Base-by-base conservation (phyloP, 2,888 invertebrate genomes). In the Lasioglossum vierecki region DNA sequence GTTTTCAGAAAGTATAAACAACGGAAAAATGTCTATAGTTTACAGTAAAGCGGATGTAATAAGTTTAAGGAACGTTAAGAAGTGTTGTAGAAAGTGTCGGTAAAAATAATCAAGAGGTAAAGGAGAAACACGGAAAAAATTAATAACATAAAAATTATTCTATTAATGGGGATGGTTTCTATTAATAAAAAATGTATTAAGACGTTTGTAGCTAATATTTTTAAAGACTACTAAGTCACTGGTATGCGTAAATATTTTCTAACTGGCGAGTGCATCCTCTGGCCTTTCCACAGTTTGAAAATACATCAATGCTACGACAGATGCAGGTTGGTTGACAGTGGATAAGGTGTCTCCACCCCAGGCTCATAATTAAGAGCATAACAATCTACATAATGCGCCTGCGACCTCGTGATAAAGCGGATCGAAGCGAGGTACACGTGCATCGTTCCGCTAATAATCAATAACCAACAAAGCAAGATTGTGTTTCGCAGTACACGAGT, bases 361-460 rank as follows among this genome's bases (percentile, higher is more conserved):
- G 68, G 18, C 39, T 68, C 68, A 22, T 68, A 68, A 68, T 68
- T 68, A 68, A 68, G 68, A 39, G 68, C 35, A 68, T 68, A 68
- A 35, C 68, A 68, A 68, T 68, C 68, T 68, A 68, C 68, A 68
- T 68, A 68, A 39, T 68, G 22, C 68, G 68, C 68, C 68, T 68
- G 68, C 68, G 39, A 68, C 68, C 68, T 68, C 22, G 22, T 68
- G 68, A 68, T 68, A 68, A 68, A 39, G 39, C 68, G 68, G 68
- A 68, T 68, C 39, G 68, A 68, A 68, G 39, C 68, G 39, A 68
- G 68, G 68, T 39, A 39, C 68, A 68, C 39, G 39, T 39, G 22
- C 68, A 39, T 68, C 22, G 68, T 68, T 39, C 39, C 68, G 39
- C 39, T 39, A 11, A 68, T 68, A 22, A 39, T 68, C 68, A 22